These are phyloP conservation scores for Brachirus orientalis DNA, from an alignment of 2,113 vertebrate genomes.

Conservation along the genomic window DNA sequence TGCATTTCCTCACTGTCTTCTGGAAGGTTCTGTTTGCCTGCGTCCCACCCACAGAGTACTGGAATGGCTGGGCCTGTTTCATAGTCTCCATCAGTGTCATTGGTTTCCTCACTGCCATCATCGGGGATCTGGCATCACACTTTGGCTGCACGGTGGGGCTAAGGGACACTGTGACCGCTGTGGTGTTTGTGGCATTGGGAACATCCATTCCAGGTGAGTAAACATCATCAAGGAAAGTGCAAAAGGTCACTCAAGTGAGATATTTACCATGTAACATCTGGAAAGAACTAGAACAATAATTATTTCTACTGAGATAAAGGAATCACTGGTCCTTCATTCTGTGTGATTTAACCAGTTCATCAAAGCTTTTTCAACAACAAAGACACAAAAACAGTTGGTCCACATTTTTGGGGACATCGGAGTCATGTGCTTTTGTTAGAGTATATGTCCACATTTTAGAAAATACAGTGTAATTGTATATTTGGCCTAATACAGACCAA, in stretches of 20 bases:
- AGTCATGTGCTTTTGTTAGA: too few relatives aligned
- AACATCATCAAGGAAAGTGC: background rate
- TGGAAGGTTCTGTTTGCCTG: constrained; percentile 96
- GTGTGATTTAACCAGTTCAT: too few relatives aligned
- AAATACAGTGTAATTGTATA: too few relatives aligned
- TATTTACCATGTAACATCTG: background rate
- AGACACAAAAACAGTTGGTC: too few relatives aligned
- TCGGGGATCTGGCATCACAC: constrained; percentile 91
- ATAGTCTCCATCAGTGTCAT: constrained; percentile 88
- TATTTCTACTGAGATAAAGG: too few relatives aligned
- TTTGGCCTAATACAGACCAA: too few relatives aligned
- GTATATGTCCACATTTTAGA: too few relatives aligned
- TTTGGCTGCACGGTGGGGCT: constrained; percentile 93
- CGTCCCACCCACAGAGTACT: constrained; percentile 92
- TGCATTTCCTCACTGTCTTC: constrained; percentile 95
- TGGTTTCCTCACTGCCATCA: constrained; percentile 90
- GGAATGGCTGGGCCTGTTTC: constrained; percentile 95
- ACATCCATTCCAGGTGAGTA: constrained; percentile 90
- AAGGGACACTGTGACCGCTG: constrained; percentile 90
- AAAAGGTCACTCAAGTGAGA: background rate
- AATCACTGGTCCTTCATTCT: too few relatives aligned
- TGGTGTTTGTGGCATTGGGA: constrained; percentile 92
- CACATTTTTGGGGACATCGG: too few relatives aligned
- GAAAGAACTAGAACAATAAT: too few relatives aligned
- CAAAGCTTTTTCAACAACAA: too few relatives aligned